Base-by-base conservation (phyloP, 2,888 invertebrate species). In the Lydus trimaculatus region DNA sequence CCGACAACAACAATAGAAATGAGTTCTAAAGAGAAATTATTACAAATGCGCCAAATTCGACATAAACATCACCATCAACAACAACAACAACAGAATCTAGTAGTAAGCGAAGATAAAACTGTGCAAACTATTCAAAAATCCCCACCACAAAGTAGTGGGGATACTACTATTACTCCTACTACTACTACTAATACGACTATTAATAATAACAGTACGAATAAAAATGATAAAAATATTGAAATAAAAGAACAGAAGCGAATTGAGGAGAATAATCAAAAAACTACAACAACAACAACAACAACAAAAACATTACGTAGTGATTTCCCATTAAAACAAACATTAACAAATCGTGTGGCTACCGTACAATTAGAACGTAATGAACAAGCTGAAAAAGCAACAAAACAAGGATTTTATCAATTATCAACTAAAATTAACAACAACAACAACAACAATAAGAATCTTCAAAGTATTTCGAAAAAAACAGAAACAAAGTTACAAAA, bases 41-140 rank as follows among this genome's bases (percentile, higher is more conserved):
- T 85, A 25, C 85, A 86, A 75, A 84, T 86, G 85, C 77, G 86
- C 61, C 84, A 85, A 67, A 82, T 86, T 0, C 75, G 86, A 33
- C 86, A 85, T 59, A 85, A 86, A 71, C 80, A 80, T 31, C 43
- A 43, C 7, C 43, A 43, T 8, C 43, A 43, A 36, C 31, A 36
- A 4, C 36, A 15, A 36, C 15, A 17, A 43, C 43, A 43, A 43
- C 43, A 43, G 5, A n/a, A n/a, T 43, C 43, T 17, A 43, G 72
- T 80, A 7, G 66, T 75, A 2, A 76, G 73, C 11, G 83, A 83
- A 31, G 82, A 84, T 17, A 83, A 82, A 73, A 73, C 70, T n/a
- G 72, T 78, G 58, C 79, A 80, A 70, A 79, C 79, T 8, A 73
- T 78, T 13, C 11, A 73, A 72, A 76, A 75, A 74, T 63, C 39